A percentile compares a stretch with the other conserved stretches of the same genome.
Evolutionary conservation across 2,797 vertebrate species (phyloP).

Genomic region (Enoplosus armatus): DNA sequence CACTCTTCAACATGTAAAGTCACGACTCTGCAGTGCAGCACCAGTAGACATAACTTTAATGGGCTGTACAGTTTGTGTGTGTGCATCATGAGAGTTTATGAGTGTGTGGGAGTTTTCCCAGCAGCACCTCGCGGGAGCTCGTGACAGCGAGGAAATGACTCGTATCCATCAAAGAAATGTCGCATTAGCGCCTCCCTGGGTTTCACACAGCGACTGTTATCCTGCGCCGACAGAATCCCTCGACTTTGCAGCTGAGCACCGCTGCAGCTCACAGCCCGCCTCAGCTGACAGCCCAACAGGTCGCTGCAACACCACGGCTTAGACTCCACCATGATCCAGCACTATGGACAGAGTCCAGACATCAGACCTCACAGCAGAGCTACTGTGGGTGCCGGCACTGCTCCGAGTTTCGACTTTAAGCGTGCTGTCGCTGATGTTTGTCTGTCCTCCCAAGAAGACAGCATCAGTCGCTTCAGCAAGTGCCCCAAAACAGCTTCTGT

Average conservation of each 20-base stretch:
- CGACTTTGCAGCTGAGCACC: not conserved
- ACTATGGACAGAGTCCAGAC: too few species aligned
- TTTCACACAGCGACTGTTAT: conserved; percentile 1
- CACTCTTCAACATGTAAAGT: conserved; percentile 1
- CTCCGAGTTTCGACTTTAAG: not conserved
- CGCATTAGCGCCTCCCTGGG: conserved; percentile 5
- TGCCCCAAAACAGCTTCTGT: too few species aligned
- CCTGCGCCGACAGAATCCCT: not conserved
- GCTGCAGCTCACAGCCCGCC: too few species aligned
- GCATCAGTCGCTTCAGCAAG: too few species aligned
- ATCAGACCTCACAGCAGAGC: not conserved
- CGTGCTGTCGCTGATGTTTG: too few species aligned
- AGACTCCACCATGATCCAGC: too few species aligned
- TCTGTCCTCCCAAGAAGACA: too few species aligned
- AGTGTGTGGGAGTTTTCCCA: conserved; percentile 47
- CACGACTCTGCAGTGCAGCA: conserved; percentile 40
- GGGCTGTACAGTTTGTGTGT: conserved; percentile 8
- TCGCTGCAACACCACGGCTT: too few species aligned
- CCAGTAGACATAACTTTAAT: conserved; percentile 2
- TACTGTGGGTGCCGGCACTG: not conserved
- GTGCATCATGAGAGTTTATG: conserved; percentile 9
- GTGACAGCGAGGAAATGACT: conserved; percentile 56
- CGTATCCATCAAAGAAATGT: conserved; percentile 49
- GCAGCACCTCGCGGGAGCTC: conserved; percentile 21
- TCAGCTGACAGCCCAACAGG: too few species aligned